phyloP scores from a whole-genome alignment of 2,797 vertebrate genomes.

The Nannoperca obscura region DNA sequence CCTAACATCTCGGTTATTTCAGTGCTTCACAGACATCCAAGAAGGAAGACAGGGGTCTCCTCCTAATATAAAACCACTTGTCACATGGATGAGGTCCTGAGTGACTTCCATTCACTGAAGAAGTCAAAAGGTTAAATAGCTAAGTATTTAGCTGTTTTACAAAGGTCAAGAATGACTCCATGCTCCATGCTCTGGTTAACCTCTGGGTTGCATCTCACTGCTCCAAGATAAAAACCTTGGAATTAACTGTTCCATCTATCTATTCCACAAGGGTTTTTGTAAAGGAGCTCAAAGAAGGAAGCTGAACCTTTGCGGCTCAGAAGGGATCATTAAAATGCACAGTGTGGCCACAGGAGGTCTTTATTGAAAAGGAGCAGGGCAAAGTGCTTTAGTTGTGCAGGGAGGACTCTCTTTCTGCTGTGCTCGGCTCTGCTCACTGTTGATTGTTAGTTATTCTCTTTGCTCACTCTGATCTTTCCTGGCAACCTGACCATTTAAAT shows the following conservation, averaged over 20 bases:
- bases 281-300: conserved; percentile 4
- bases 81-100: background rate
- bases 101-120: too few species aligned
- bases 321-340: conserved; percentile 28
- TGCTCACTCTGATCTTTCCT: conserved; percentile 1
- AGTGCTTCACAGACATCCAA: background rate
- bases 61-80: background rate
- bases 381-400: conserved; percentile 40
- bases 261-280: background rate
- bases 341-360: conserved; percentile 34
- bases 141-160: too few species aligned
- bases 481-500: conserved; percentile 10
- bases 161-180: conserved; percentile 4
- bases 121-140: too few species aligned
- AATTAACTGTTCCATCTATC: too few species aligned
- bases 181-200: background rate
- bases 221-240: background rate
- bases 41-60: background rate
- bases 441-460: conserved; percentile 20
- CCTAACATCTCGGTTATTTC: too few species aligned
- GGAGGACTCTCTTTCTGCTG: conserved; percentile 10
- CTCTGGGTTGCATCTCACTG: background rate
- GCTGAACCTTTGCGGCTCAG: conserved; percentile 19
- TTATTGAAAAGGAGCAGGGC: conserved; percentile 23
- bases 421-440: conserved; percentile 13